A percentile compares a stretch with the other conserved stretches of the same genome.
phyloP scores from a whole-genome alignment of 1,140 invertebrate species.

The Panagrolaimus sp. region DNA sequence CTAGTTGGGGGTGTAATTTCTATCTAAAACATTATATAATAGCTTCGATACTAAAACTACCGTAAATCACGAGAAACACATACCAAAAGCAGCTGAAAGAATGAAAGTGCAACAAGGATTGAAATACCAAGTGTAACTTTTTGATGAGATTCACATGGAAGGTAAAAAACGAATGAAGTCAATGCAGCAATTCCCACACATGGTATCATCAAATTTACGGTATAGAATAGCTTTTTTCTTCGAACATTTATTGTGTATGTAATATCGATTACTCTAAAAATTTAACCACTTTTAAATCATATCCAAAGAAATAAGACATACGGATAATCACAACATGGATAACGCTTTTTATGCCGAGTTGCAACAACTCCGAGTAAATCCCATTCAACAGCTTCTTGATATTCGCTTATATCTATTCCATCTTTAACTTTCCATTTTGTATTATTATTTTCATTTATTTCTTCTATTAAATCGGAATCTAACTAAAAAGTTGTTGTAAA shows the following conservation, averaged over 20 bases:
- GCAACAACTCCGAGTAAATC: conserved; percentile 93
- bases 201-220: conserved; percentile 67
- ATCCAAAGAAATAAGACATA: no score
- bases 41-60: no score
- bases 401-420: conserved; percentile 85
- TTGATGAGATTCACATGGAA: conserved; percentile 74
- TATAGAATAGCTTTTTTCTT: conserved; percentile 95
- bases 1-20: conserved; percentile 96
- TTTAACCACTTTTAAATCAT: no score
- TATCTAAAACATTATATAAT: conserved; percentile 39
- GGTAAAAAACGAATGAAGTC: conserved; percentile 63
- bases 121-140: conserved; percentile 52
- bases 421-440: conserved; percentile 42
- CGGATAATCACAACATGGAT: conserved; percentile 80
- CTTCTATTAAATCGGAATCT: conserved; percentile 25
- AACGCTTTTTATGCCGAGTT: conserved; percentile 61
- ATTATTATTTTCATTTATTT: conserved; percentile 30
- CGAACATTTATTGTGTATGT: conserved; percentile 93
- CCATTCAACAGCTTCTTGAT: conserved; percentile 96
- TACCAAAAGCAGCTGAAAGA: conserved; percentile 94
- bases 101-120: conserved; percentile 76
- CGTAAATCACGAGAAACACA: no score
- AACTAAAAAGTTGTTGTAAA: conserved; percentile 41
- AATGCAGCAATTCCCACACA: conserved; percentile 69
- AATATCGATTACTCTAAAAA: conserved; percentile 79